Base-by-base conservation (phyloP, 2,797 vertebrate genomes). In the Balearica regulorum region DNA sequence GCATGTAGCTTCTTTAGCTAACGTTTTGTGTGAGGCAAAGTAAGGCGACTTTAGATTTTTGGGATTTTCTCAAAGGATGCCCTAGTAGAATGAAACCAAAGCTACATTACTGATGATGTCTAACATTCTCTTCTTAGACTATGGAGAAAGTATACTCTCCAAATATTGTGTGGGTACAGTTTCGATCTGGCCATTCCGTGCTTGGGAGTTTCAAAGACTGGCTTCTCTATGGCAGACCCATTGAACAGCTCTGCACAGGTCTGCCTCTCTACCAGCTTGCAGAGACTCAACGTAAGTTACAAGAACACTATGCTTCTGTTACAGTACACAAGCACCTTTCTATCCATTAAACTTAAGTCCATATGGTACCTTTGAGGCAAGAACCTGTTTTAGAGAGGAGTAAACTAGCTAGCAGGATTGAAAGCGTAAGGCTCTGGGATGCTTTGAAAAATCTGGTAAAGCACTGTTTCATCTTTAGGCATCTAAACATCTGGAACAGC, bases 251-350 rank as follows among this genome's bases (percentile, higher is more conserved):
- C 89, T 98, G 98, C 79, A 28, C 39, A 5, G 57, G 96, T 26
- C 60, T 98, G 26, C 98, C 98, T 9, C 76, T 98, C 90, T 98
- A 98, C 75, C 19, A 61, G 44, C 96, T 94, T 8, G 65, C 31
- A 55, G n/a, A 93, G 41, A 64, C 65, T 24, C 11, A 94, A 11
- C 19, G 98, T 98, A 83, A 98, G 98, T 98, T 57, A 28, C 54
- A 35, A 28, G 48, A 46, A 21, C 4, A 0, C 4, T 13, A 1
- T 14, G 17, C 20, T 73, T 26, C 75, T 71, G 28, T 60, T 46
- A 20, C 20, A 21, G 29, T 14, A 17, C 46, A 24, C 15, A 21
- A 72, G 7, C 43, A 33, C 64, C 39, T 51, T 55, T 69, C 35
- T 46, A 1, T 20, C 62, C 39, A 65, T 18, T 18, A 18, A 41